A percentile compares a stretch with the other conserved stretches of the same genome.
Conservation (phyloP, 1,140 invertebrate species). For the Pteromalus puparum region DNA sequence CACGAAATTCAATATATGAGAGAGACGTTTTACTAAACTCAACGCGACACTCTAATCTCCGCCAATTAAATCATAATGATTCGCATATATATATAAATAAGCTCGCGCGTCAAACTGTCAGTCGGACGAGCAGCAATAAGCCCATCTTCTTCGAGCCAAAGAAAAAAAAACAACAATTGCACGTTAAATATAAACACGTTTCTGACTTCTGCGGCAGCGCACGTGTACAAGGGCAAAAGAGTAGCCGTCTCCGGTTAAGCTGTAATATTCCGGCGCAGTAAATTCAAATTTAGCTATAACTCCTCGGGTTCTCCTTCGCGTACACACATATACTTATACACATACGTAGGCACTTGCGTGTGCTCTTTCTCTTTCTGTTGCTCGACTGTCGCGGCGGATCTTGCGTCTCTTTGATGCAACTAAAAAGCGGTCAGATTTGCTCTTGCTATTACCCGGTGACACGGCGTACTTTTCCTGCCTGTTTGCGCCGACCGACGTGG, state of each 20-base stretch:
- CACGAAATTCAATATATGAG: too few relatives aligned
- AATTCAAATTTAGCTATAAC: slow-evolving; percentile 53
- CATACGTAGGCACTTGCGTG: too few relatives aligned
- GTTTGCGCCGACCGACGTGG: slow-evolving; percentile 56
- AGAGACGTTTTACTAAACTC: too few relatives aligned
- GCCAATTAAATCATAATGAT: slow-evolving; percentile 31
- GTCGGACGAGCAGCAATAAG: slow-evolving; percentile 17
- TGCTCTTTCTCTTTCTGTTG: neutral
- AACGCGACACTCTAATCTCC: neutral
- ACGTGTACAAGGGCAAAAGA: slow-evolving; percentile 12
- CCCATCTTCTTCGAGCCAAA: too few relatives aligned
- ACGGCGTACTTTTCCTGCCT: slow-evolving; percentile 46
- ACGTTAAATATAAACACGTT: slow-evolving; percentile 43
- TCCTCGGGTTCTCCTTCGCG: slow-evolving; percentile 10
- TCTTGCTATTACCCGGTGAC: slow-evolving; percentile 33
- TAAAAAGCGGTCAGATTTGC: slow-evolving; percentile 48
- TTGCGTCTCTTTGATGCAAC: slow-evolving; percentile 13
- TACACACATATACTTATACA: too few relatives aligned
- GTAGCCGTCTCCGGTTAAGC: neutral
- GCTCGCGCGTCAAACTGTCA: slow-evolving; percentile 36
- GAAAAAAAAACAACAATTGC: slow-evolving; percentile 42
- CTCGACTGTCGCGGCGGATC: slow-evolving; percentile 7
- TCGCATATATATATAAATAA: too few relatives aligned
- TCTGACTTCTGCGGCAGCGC: neutral
- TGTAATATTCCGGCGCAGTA: slow-evolving; percentile 28